Base-by-base conservation (phyloP, 2,888 invertebrate species). In the Acleris sparsana region DNA sequence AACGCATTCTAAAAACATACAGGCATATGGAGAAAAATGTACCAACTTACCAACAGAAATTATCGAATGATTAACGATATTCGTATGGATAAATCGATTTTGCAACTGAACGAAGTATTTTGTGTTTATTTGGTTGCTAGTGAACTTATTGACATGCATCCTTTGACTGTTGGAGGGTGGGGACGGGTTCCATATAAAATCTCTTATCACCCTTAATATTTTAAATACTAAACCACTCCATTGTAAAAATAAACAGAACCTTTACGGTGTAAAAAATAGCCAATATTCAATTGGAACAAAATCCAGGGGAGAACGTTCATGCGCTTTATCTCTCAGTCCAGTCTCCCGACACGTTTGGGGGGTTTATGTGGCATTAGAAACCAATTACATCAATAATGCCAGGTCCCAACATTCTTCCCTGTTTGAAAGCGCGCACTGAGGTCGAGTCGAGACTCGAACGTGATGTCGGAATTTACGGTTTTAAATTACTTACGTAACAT, bases 281-380 rank as follows among this genome's bases (percentile, higher is more conserved):
- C 59, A 71, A 73, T 68, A 74, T 75, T 78, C 77, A 76, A 74
- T 76, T 70, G 72, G 72, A 77, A 71, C 64, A 73, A 75, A 82
- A 83, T 80, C 79, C 76, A 75, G 70, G 73, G 73, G 79, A 72
- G 75, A 78, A 76, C 77, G 77, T 75, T 79, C 80, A 77, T 78
- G 77, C 83, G 84, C 86, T 92, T 93, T 93, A 93, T 93, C 93
- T 92, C 92, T 72, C 82, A 73, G 87, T 84, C 89, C 89, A 88
- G 79, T 83, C 89, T 79, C 80, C 82, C 87, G 91, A 93, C 93
- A 93, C 93, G 93, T 93, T 91, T 92, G 88, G 87, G 83, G 88
- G 91, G 88, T 90, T 93, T 92, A 92, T 82, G 88, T 84, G 87
- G 93, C 90, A 92, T 93, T 93, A 93, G 90, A 89, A 92, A 92